A percentile compares a stretch with the other conserved stretches of the same genome.
Evolutionary conservation across 2,113 vertebrate species (phyloP).

Genomic region (Diadophis punctatus): DNA sequence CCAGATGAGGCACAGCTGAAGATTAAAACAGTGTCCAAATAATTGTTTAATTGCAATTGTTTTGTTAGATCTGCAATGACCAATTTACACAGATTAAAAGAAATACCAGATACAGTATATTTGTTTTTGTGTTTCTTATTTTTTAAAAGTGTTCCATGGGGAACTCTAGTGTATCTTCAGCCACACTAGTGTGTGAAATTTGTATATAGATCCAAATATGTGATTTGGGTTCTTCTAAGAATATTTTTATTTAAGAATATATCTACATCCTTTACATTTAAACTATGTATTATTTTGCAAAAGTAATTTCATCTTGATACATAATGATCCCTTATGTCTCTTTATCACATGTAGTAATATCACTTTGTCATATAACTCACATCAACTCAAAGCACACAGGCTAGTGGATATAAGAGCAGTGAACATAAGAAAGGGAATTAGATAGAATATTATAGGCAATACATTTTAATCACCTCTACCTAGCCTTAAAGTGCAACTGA

Average conservation of each 20-base stretch:
- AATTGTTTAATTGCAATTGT: neutral
- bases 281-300: constrained; percentile 35
- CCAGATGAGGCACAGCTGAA: neutral
- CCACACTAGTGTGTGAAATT: neutral
- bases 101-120: neutral
- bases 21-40: neutral
- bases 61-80: neutral
- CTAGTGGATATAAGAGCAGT: constrained; percentile 38
- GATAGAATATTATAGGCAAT: constrained; percentile 14
- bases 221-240: neutral
- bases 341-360: constrained; percentile 35
- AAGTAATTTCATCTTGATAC: constrained; percentile 30
- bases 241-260: neutral
- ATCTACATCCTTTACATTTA: constrained; percentile 11
- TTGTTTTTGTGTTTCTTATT: neutral
- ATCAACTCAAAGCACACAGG: constrained; percentile 50
- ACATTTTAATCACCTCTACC: constrained; percentile 35
- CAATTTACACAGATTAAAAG: neutral
- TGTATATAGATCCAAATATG: neutral
- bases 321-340: constrained; percentile 36
- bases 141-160: neutral
- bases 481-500: constrained; percentile 50
- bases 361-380: constrained; percentile 1
- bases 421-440: neutral
- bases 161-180: neutral